These are phyloP conservation scores for Drosophila subpulchrella DNA, from an alignment of 1,140 invertebrate species.

Conservation along the genomic window DNA sequence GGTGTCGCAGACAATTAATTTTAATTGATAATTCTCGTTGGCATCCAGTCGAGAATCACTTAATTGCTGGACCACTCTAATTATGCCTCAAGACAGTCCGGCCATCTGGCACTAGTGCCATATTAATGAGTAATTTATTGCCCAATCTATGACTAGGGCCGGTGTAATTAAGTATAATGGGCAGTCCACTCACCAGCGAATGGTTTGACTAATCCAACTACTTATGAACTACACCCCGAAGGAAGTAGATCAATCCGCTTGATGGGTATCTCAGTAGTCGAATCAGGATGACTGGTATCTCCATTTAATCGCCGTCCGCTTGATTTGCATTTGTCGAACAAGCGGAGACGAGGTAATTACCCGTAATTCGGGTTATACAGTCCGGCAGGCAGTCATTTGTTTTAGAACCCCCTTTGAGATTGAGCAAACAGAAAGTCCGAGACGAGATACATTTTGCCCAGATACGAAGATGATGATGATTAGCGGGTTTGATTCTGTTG, in stretches of 20 bases:
- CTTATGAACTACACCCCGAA: neutral
- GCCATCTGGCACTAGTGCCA: constrained; percentile 3
- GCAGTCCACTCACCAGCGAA: neutral
- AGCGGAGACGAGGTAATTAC: constrained; percentile 62
- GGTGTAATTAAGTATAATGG: constrained; percentile 16
- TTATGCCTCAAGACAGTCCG: constrained; percentile 19
- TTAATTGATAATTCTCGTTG: constrained; percentile 32
- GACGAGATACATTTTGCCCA: neutral
- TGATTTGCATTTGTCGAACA: constrained; percentile 66
- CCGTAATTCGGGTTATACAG: constrained; percentile 72
- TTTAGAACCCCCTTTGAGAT: constrained; percentile 8
- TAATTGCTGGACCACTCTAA: constrained; percentile 38
- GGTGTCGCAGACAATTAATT: constrained; percentile 38
- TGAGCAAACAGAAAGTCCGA: constrained; percentile 7
- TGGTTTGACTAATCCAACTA: neutral
- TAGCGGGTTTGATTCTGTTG: neutral
- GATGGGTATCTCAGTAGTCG: constrained; percentile 19
- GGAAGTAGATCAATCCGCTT: neutral
- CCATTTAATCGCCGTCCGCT: constrained; percentile 11
- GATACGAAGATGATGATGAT: constrained; percentile 24
- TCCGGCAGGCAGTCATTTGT: constrained; percentile 16
- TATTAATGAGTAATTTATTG: constrained; percentile 55
- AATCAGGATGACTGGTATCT: neutral
- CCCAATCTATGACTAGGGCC: constrained; percentile 12
- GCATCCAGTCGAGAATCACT: constrained; percentile 6